Evolutionary conservation across 2,113 vertebrate species (phyloP).

Genomic region (Paralichthys olivaceus): DNA sequence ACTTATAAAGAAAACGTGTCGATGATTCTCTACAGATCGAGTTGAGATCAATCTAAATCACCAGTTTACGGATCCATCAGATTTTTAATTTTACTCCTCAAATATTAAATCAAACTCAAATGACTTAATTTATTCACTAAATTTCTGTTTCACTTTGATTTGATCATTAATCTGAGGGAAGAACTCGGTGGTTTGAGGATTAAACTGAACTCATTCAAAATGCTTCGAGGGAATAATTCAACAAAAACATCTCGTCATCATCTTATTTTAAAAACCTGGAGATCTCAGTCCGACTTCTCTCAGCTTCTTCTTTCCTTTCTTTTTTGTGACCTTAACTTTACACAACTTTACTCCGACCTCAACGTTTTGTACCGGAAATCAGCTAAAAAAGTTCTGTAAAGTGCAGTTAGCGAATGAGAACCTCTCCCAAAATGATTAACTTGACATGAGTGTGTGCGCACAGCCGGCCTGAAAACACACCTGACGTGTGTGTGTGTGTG

Average conservation of each 20-base stretch:
- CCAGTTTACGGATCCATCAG: too few relatives aligned
- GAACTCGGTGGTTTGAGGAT: not conserved
- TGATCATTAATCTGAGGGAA: too few relatives aligned
- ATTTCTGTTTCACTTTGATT: too few relatives aligned
- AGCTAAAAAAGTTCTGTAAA: constrained; percentile 69
- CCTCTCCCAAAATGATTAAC: constrained; percentile 40
- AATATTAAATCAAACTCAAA: too few relatives aligned
- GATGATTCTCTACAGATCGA: too few relatives aligned
- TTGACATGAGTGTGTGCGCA: constrained; percentile 3
- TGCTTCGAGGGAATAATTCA: not conserved
- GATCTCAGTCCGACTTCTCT: not conserved
- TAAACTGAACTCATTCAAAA: not conserved
- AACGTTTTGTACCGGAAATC: constrained; percentile 63
- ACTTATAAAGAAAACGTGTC: too few relatives aligned
- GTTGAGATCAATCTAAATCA: too few relatives aligned
- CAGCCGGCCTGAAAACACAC: too few relatives aligned
- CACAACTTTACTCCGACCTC: not conserved
- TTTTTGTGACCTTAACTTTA: too few relatives aligned
- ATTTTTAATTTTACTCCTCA: too few relatives aligned
- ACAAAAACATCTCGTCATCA: not conserved
- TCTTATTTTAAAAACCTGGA: too few relatives aligned
- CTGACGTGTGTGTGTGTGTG: not conserved
- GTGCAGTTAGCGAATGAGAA: constrained; percentile 78
- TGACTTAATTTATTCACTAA: too few relatives aligned
- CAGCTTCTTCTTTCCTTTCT: not conserved